A percentile compares a stretch with the other conserved stretches of the same genome.
Evolutionary conservation across 1,140 invertebrate genomes (phyloP).

Genomic region (Cylas formicarius): DNA sequence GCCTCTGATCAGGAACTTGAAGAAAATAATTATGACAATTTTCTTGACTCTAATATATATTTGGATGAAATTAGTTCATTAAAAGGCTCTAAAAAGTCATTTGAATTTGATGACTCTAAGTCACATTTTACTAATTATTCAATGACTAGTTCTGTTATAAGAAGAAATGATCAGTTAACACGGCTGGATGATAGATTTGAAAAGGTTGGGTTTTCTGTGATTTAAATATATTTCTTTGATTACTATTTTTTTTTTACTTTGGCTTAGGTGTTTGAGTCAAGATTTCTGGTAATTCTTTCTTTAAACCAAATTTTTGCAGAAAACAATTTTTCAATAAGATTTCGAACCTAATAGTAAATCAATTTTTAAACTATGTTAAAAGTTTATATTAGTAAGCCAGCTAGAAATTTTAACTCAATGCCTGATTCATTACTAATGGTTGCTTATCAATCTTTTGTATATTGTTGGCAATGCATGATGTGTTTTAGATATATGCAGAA

Average conservation of each 20-base stretch:
- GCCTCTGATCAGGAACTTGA: constrained; percentile 40
- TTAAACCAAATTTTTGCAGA: too few relatives aligned
- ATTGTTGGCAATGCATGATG: too few relatives aligned
- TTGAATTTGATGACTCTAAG: constrained; percentile 71
- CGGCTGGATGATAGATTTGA: constrained; percentile 89
- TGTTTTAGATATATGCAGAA: constrained; percentile 56
- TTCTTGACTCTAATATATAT: background rate
- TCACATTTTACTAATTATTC: constrained; percentile 91
- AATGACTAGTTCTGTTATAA: constrained; percentile 86
- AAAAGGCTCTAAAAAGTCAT: constrained; percentile 43
- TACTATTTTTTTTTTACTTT: too few relatives aligned
- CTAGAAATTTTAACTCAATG: constrained; percentile 1
- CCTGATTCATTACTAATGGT: too few relatives aligned
- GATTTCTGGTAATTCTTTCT: too few relatives aligned
- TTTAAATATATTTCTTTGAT: background rate
- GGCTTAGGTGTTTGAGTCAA: too few relatives aligned
- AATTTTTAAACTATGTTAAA: too few relatives aligned
- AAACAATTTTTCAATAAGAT: too few relatives aligned
- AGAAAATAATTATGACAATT: constrained; percentile 39
- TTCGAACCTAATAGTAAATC: too few relatives aligned
- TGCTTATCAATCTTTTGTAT: too few relatives aligned
- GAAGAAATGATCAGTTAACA: constrained; percentile 74
- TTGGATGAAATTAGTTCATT: constrained; percentile 39
- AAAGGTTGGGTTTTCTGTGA: constrained; percentile 49
- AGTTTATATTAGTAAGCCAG: too few relatives aligned